Evolutionary conservation across 2,888 invertebrate species (phyloP).

Genomic region (Chrysolina americana): DNA sequence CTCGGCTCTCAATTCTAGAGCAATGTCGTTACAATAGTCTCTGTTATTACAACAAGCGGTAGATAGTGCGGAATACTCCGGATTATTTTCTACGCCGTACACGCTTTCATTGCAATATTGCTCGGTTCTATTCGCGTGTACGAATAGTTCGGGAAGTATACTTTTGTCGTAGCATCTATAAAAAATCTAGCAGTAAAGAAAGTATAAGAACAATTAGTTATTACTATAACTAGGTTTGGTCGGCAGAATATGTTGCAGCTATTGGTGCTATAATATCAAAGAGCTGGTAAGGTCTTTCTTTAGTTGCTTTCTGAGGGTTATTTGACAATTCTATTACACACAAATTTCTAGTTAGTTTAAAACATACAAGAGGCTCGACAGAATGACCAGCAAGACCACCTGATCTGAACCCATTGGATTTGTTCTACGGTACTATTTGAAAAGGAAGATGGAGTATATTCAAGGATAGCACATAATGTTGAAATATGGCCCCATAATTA

Average conservation of each 20-base stretch:
- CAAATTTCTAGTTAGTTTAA: no score
- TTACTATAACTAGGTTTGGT: not conserved
- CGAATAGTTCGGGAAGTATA: constrained; percentile 57
- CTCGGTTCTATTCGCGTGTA: constrained; percentile 54
- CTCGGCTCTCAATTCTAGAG: constrained; percentile 29
- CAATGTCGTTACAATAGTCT: constrained; percentile 79
- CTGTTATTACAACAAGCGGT: constrained; percentile 76
- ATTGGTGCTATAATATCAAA: not conserved
- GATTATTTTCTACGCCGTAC: constrained; percentile 50
- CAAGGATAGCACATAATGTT: no score
- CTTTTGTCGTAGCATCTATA: constrained; percentile 62
- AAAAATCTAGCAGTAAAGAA: constrained; percentile 51
- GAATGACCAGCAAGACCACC: no score
- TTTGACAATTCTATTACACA: no score
- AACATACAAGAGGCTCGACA: no score
- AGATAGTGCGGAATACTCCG: constrained; percentile 55
- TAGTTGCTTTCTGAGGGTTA: no score
- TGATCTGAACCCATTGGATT: no score
- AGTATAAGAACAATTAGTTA: constrained; percentile 39
- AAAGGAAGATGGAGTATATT: no score
- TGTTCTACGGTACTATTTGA: no score
- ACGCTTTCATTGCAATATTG: constrained; percentile 62
- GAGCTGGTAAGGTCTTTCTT: no score
- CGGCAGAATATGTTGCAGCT: not conserved
- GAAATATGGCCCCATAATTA: no score